Percentiles rank a stretch among this genome's conserved stretches.
Conservation (phyloP, 2,797 vertebrate species). For the Phalanger gymnotis region DNA sequence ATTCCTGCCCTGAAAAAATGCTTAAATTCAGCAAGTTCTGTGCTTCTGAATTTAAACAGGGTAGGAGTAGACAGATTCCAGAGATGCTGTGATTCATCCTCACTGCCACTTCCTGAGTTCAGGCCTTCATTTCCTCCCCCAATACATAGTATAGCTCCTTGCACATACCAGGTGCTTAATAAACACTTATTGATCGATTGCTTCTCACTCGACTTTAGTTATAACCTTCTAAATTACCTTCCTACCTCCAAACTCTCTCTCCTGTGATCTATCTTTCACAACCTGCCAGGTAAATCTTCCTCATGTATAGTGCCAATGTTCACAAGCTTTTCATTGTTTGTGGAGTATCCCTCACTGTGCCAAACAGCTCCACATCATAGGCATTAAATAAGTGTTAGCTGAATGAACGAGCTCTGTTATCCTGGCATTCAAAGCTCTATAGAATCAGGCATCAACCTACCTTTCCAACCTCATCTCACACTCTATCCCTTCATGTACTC, state of each 20-base stretch:
- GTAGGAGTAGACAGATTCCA: not conserved
- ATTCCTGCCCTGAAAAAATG: not conserved
- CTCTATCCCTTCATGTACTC: not conserved
- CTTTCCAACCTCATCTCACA: not conserved
- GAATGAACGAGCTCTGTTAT: not conserved
- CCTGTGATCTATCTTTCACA: not conserved
- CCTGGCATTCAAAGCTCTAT: not conserved
- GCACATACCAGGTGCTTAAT: not conserved
- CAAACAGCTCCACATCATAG: not conserved
- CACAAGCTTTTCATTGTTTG: not conserved
- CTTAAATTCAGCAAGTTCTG: not conserved
- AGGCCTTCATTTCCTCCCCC: not conserved
- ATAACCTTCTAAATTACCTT: not conserved
- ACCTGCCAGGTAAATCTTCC: not conserved
- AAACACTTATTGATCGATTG: not conserved
- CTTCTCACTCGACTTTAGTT: not conserved
- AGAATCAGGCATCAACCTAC: not conserved
- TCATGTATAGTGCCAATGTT: not conserved
- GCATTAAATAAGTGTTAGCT: not conserved
- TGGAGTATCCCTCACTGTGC: not conserved
- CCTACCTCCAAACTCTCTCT: not conserved
- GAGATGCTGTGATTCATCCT: not conserved
- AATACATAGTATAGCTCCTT: not conserved
- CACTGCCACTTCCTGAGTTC: not conserved
- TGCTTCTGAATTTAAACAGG: not conserved